Base-by-base conservation (phyloP, 2,113 vertebrate genomes). In the Coptodon bakossiorum region DNA sequence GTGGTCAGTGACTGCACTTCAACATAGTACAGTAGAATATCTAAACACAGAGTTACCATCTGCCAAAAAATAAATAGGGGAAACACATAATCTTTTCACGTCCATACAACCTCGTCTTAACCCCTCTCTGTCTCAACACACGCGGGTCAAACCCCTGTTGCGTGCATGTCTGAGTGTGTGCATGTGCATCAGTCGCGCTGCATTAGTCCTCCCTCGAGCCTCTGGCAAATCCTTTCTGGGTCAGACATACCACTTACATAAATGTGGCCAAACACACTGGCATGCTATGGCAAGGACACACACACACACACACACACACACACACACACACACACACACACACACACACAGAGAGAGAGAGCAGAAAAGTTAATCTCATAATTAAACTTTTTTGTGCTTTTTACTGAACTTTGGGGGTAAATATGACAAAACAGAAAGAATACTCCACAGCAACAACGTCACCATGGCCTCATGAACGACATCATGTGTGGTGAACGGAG, bases 141-240 rank as follows among this genome's bases (percentile, higher is more conserved):
- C 17, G 5, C 10, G 81, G 56, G 80, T 92, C 82, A 90, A 91
- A 93, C 59, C 63, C 57, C 36, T 10, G 34, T 17, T 86, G 3
- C 80, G 71, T 24, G 63, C 68, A 7, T 63, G 79, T 61, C 61
- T 45, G 76, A 78, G 86, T 79, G 87, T 43, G 81, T 76, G 76
- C 63, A 61, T 56, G 84, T 48, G 84, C 66, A 87, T 91, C 86
- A 52, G 68, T 93, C 87, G 81, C 52, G 79, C 90, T 90, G 81
- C 85, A 88, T 90, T 80, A 83, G 76, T 88, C 52, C 36, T 84
- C 87, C 80, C 89, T 63, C 73, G 22, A 83, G 93, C 93, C 93
- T 86, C 84, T 10, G 93, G 94, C 90, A 86, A 93, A 90, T 80
- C 68, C 50, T 92, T 95, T 95, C 92, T 96, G 89, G 94, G 94